Conservation (phyloP, 37 sponge, comb jelly and placozoan species). For the Cliona cf. orientalis region DNA sequence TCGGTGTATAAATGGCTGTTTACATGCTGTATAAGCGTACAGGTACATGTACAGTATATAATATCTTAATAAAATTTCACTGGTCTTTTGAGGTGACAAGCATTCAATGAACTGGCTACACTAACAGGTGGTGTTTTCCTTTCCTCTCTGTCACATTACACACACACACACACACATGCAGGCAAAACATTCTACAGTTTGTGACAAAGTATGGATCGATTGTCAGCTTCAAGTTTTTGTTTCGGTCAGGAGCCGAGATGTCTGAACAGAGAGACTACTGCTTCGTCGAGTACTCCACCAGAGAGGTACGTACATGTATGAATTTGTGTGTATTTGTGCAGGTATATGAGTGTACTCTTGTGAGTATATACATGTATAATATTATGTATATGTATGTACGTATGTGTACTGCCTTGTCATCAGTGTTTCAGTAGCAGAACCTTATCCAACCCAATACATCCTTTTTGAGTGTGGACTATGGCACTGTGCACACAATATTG, state of each 20-base stretch:
- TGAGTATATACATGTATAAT: background rate
- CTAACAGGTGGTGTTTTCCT: background rate
- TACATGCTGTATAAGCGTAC: background rate
- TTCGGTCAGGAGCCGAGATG: conserved; percentile 47
- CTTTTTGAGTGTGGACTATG: too few relatives aligned
- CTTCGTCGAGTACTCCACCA: conserved; percentile 78
- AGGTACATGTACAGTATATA: conserved; percentile 1
- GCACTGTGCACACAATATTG: too few relatives aligned
- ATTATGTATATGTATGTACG: too few relatives aligned
- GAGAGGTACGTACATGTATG: conserved; percentile 57
- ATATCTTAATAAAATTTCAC: too few relatives aligned
- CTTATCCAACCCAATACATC: too few relatives aligned
- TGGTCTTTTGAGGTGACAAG: too few relatives aligned
- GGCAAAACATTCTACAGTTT: conserved; percentile 68
- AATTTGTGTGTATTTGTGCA: background rate
- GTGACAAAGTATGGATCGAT: conserved; percentile 53
- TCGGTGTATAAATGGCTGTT: background rate
- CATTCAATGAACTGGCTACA: too few relatives aligned
- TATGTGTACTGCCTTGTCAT: too few relatives aligned
- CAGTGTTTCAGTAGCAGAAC: too few relatives aligned
- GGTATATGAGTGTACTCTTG: background rate
- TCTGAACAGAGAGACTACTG: conserved; percentile 77
- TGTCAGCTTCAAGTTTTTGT: conserved; percentile 62
- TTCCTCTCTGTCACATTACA: background rate
- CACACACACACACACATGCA: conserved; percentile 15